phyloP scores from a whole-genome alignment of 2,113 vertebrate species.

The Neolamprologus falcicula region DNA sequence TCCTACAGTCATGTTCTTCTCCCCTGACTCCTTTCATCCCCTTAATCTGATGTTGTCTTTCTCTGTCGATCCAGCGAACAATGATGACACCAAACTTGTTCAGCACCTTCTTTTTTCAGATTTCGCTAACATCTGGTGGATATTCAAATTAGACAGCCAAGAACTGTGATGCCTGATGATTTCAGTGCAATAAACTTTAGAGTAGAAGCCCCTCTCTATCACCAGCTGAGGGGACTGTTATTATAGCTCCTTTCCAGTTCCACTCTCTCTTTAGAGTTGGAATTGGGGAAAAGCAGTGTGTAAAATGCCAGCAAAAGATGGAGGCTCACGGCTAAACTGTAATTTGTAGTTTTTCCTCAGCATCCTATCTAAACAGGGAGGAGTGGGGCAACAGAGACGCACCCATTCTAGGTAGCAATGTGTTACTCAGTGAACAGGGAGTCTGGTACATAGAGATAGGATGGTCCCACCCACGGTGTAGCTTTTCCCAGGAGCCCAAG shows the following conservation, averaged over 20 bases:
- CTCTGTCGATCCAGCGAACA: background rate
- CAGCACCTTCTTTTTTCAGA: background rate
- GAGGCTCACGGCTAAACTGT: background rate
- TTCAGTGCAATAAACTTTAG: background rate
- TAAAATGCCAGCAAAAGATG: background rate
- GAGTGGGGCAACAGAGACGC: background rate
- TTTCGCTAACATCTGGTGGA: background rate
- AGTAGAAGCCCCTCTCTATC: background rate
- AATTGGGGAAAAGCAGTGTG: background rate
- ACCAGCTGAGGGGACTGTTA: background rate
- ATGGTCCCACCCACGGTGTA: background rate
- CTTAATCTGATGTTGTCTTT: conserved; percentile 2
- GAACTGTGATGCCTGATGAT: background rate
- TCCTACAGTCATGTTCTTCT: conserved; percentile 9
- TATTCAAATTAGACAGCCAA: background rate
- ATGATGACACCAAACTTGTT: background rate
- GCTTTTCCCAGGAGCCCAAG: background rate
- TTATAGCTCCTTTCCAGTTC: background rate
- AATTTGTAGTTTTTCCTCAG: background rate
- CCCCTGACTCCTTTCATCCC: conserved; percentile 1
- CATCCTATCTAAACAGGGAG: background rate
- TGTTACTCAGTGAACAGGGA: background rate
- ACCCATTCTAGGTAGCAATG: background rate
- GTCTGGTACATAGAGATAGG: background rate
- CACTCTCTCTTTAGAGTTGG: background rate